Evolutionary conservation across 2,888 invertebrate genomes (phyloP), one percentile per base, ranked within the genome.

Genomic region (Chaetogeoica ovagalla): DNA sequence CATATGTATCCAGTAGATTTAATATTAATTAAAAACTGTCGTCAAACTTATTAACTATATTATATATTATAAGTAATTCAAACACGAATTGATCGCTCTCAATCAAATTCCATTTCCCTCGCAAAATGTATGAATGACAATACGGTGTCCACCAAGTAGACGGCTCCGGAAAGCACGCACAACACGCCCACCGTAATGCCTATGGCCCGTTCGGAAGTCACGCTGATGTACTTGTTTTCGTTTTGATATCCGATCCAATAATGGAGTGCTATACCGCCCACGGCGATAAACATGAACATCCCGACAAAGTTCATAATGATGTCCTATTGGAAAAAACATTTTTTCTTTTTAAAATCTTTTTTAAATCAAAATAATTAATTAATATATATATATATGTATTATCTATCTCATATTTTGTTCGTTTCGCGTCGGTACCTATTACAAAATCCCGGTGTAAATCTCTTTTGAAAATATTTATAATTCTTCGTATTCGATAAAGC

Each of bases 221-320:
- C 91, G 84, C 91, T 90, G 82, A 91, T 88, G 86, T 90, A 93
- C 85, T 93, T 92, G 85, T 94, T 91, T 85, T 94, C 94, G 23
- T 91, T 90, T 86, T 92, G 91, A 87, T 94, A 95, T 0, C 95
- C 94, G 82, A 92, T 91, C 94, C 95, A 95, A 87, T 95, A 95
- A 87, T 95, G 94, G 30, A 95, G 88, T 0, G 94, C 94, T 39
- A 93, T 93, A 0, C 93, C 94, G 1, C 94, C 95, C 66, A 94
- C 93, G 0, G 94, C 93, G 21, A 95, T 88, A 91, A 94, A 95
- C 89, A 95, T 88, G 87, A 95, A 91, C 83, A 93, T 91, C 0
- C 94, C 94, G 73, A 94, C 90, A 84, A 94, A 91, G 87, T 95
- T 95, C 95, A 95, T 95, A 83, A 95, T 90, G 82, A 94, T 91